Evolutionary conservation across 2,797 vertebrate genomes (phyloP), one percentile per base, ranked within the genome.

Genomic region (Meda fulgida): DNA sequence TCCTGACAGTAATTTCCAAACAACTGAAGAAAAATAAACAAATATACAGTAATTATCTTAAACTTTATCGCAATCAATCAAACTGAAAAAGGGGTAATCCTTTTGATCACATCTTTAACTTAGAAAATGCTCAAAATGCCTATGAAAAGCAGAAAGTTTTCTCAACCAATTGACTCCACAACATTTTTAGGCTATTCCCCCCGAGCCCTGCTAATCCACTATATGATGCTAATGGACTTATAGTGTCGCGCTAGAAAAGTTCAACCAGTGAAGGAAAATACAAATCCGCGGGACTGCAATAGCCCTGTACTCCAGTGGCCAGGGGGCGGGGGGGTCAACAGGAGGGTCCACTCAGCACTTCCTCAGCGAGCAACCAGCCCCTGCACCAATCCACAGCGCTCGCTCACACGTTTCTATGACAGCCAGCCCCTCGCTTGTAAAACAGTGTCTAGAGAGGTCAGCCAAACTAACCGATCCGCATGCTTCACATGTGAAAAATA

Each of bases 111-210:
- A 38, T 69, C 69, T 31, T n/a, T 43, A 43, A 63, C 19, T 63
- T 63, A 78, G n/a, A 38, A 65, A 67, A 36, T n/a, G 7, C 40
- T 9, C 0, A 0, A 36, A 48, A 18, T 48, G 13, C 7, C 18
- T 63, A 36, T 77, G n/a, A 71, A 65, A 85, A 87, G 86, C 83
- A 87, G 82, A 90, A 88, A 90, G 83, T 76, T 86, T 91, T 88
- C 95, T 95, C 94, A n/a, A 95, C 95, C 93, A 93, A 84, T 92
- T 94, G 91, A 93, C 91, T 86, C 93, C 93, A 90, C 95, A n/a
- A 96, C 95, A 96, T 96, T 94, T 95, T 96, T 93, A 95, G 91
- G 90, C 94, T 94, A 91, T 95, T 92, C 92, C 93, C 92, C 91
- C 89, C 81, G 87, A 88, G 90, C 90, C 91, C 89, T 89, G 92